Base-by-base conservation (phyloP, 2,113 vertebrate genomes). In the Oryzias celebensis region DNA sequence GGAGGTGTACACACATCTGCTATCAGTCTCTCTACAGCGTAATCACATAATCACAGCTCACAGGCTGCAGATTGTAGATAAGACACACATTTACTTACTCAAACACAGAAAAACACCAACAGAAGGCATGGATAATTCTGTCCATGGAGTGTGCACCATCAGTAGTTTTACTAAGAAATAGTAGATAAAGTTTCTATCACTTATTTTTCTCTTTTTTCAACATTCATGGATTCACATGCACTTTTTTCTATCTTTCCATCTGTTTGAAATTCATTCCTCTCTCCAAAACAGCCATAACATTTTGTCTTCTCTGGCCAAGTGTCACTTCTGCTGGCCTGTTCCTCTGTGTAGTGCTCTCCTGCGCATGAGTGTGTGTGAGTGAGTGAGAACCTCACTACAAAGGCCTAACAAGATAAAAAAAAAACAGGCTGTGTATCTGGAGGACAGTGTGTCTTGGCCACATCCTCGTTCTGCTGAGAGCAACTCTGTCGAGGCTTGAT, bases 21-120 rank as follows among this genome's bases (percentile, higher is more conserved):
- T 82, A 75, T 80, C 71, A 61, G 77, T 82, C 82, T 79, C 78
- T 58, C 76, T 64, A 43, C 52, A 71, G 67, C 77, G 70, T 81
- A 85, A 87, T 88, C 73, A 36, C 75, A 58, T 64, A 86, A 84
- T 88, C 78, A 76, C 77, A 80, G 71, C 70, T 81, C 65, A 59
- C 63, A 71, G 80, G 73, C 80, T 85, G 78, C 78, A 81, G 81
- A 86, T 88, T 81, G 55, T 59, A 72, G 80, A 91, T 86, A 80
- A 73, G 45, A 57, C 72, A 59, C 65, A 66, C 69, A 54, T 73
- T 67, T 64, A 51, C 52, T 61, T 58, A 26, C 58, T 22, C 47
- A 28, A 63, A 62, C 56, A 54, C 16, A 75, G 42, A 74, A 24
- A 75, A 75, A 78, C 75, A 71, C 43, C 79, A 71, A 78, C 69